Evolutionary conservation across 2,113 vertebrate genomes (phyloP).

Genomic region (Pyrgilauda ruficollis): DNA sequence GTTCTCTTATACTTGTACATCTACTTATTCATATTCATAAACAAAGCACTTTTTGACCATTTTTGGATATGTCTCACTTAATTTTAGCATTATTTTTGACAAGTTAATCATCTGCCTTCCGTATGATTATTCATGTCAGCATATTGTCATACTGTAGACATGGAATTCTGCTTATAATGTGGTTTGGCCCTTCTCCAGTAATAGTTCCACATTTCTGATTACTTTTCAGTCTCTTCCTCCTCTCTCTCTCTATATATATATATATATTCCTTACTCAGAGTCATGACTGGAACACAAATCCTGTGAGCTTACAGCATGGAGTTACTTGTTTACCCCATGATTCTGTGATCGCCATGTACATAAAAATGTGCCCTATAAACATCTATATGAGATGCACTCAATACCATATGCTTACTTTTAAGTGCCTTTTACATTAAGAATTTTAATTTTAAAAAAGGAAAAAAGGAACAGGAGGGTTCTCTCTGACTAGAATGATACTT

Average conservation of each 20-base stretch:
- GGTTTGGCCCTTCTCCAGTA: slow-evolving; percentile 25
- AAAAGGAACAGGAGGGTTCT: background rate
- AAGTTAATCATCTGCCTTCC: slow-evolving; percentile 31
- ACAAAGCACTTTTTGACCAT: slow-evolving; percentile 36
- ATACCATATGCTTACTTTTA: background rate
- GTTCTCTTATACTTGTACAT: background rate
- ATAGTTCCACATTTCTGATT: background rate
- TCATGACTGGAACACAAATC: slow-evolving; percentile 27
- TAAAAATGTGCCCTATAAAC: background rate
- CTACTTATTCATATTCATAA: slow-evolving; percentile 24
- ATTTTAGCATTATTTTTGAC: slow-evolving; percentile 13
- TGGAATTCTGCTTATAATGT: slow-evolving; percentile 18
- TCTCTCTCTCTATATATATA: background rate
- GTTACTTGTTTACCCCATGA: background rate
- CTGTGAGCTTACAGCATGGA: background rate
- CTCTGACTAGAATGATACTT: background rate
- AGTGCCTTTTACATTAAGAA: background rate
- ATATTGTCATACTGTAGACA: background rate
- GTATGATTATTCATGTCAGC: slow-evolving; percentile 5
- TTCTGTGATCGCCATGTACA: background rate
- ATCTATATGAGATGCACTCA: background rate
- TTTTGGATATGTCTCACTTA: background rate
- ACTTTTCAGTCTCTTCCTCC: background rate
- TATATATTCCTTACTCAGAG: slow-evolving; percentile 5
- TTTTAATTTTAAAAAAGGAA: background rate